These are phyloP conservation scores for Mycetomoellerius zeteki DNA, from an alignment of 1,140 invertebrate species.

Conservation along the genomic window DNA sequence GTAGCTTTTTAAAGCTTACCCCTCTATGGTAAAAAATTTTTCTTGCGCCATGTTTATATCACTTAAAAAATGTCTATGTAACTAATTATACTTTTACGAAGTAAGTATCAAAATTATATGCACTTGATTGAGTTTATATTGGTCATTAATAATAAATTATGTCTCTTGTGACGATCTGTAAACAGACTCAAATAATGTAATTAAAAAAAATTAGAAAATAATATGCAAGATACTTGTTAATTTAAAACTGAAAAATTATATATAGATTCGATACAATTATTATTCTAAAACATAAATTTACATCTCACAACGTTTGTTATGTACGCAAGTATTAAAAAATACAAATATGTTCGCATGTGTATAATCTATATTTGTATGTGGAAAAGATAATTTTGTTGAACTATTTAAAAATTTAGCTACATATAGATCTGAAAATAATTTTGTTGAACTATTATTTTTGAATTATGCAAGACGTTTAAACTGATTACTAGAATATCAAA, in stretches of 20 bases:
- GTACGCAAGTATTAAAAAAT: background rate
- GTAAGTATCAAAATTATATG: conserved; percentile 5
- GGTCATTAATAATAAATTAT: background rate
- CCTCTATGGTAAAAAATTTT: conserved; percentile 65
- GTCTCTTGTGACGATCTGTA: conserved; percentile 14
- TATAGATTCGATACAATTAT: background rate
- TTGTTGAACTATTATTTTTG: no score
- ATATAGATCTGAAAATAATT: no score
- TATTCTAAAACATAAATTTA: background rate
- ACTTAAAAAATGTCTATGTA: conserved; percentile 35
- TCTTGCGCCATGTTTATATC: conserved; percentile 52
- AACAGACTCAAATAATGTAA: background rate
- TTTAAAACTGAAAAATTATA: conserved; percentile 15
- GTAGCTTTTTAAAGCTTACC: conserved; percentile 71
- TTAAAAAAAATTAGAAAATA: conserved; percentile 7
- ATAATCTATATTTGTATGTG: background rate
- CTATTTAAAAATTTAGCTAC: no score
- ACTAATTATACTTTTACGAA: conserved; percentile 2
- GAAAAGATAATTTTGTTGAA: no score
- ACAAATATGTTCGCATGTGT: background rate
- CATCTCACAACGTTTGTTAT: background rate
- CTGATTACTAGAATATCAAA: no score
- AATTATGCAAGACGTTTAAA: no score
- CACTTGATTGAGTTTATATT: conserved; percentile 11
- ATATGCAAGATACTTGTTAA: background rate